Base-by-base conservation (phyloP, 2,113 vertebrate genomes). In the Rhinoderma darwinii region DNA sequence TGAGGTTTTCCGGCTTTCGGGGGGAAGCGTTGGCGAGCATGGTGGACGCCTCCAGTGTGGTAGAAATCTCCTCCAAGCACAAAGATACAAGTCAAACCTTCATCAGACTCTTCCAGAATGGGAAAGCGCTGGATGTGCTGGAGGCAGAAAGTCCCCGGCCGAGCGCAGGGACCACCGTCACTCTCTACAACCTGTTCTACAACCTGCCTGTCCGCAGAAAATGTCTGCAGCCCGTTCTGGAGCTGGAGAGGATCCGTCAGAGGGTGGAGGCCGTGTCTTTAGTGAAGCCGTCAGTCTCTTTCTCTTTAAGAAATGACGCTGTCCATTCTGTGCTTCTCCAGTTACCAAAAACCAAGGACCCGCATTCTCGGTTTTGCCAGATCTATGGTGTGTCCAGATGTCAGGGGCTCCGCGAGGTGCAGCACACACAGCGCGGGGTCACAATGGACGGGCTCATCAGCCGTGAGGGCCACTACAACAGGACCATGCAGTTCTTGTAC, bases 11-110 rank as follows among this genome's bases (percentile, higher is more conserved):
- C 9, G 98, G 98, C 18, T 99, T 97, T 89, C 94, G 98, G 88
- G 98, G 98, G 17, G 98, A 99, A 89, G 97, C 98, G 25, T 88
- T 99, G 89, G 96, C 98, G 37, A 99, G 97, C 88, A 93, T 99
- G 35, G 92, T 93, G 20, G 92, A 93, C 81, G 74, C 98, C 68
- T 94, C 97, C 63, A 94, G 93, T 0, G 35, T 97, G 68, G 94
- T 99, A 76, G 98, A 99, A 91, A 94, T 99, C 89, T 95, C 94
- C 35, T 98, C 97, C 47, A 95, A 95, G 89, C 93, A 91, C 68
- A 96, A 88, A 77, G 91, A 76, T n/a, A 93, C 94, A 0, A 90
- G 91, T 74, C 97, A 95, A 92, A 98, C 98, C 0, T 96, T 95
- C 82, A 90, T 95, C 59, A 99, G 96, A 88, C 88, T 96, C 0